Evolutionary conservation across 2,888 invertebrate species (phyloP), one percentile per base, ranked within the genome.

Genomic region (Mythimna vitellina): DNA sequence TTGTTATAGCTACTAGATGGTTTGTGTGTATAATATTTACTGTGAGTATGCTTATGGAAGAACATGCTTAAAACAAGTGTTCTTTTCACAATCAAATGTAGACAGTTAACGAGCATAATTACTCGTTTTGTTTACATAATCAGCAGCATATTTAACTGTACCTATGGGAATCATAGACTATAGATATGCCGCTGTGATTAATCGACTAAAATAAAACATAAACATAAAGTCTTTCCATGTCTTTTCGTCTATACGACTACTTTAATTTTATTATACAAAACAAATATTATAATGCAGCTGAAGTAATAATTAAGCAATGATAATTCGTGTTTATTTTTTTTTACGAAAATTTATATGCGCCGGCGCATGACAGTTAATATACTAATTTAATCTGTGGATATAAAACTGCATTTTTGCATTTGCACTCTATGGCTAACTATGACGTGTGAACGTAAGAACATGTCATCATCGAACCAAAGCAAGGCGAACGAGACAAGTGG

Each of bases 391-490:
- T 56, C 77, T 78, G 78, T 71, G n/a, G 49, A 29, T 32, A 8
- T 7, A 14, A 20, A 0, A 10, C 9, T 70, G 56, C 60, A 5
- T 1, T 8, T 51, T 51, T 51, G n/a, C 49, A 70, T 70, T 62
- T 56, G 49, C 22, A 61, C 35, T 53, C 80, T 75, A 51, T 79
- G 46, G 17, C 22, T 20, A 22, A 62, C 8, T 62, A 68, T 80
- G 83, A 83, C 83, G 83, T 81, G 83, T 83, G 76, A 60, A 42
- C 14, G 10, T 20, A 29, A n/a, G 56, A 54, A 75, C 54, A 65
- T 75, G 69, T 78, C 77, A 65, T 65, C 81, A 58, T 65, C 63
- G 65, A 68, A 66, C 70, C 73, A 70, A 70, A 71, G 71, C 42
- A 80, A 80, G 67, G 58, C 29, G 54, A 68, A 60, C 56, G 9